Base-by-base conservation (phyloP, 2,888 invertebrate species). In the Yponomeuta plumbellus region DNA sequence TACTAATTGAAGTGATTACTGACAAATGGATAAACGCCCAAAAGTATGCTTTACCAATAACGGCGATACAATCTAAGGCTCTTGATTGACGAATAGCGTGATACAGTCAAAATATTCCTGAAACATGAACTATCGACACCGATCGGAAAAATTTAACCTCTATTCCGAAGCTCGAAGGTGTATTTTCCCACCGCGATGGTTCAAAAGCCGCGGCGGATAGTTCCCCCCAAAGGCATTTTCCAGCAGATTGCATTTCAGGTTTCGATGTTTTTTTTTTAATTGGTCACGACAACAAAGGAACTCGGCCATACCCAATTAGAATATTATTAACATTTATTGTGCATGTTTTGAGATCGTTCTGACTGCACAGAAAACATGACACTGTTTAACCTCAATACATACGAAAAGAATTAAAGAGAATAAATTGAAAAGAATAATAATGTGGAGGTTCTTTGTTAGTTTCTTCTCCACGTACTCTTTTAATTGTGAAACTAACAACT, bases 1-100 rank as follows among this genome's bases (percentile, higher is more conserved):
- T 17, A 52, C 1, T 52, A 52, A 52, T 52, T 52, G 44, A 17
- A 52, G 44, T 17, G 44, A 52, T 52, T 52, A 52, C 44, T 17
- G 17, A 52, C 17, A 52, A 52, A 52, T 17, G 44, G 17, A 52
- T 34, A 34, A 5, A 34, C 34, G 34, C 8, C 34, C 34, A 34
- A 34, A 34, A 34, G 34, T 34, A 10, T 34, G 34, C 34, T 34
- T 57, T 21, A 57, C n/a, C 57, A 57, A 57, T 57, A 20, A 57
- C 20, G n/a, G 22, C 59, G 59, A 59, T 59, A 59, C 23, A 22
- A 59, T 59, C 59, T 59, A 23, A 59, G 59, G 44, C 44, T 52
- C 21, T 59, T 59, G 59, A 59, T 59, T 59, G 59, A 21, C 59
- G 21, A 59, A 59, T 59, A 59, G 59, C 59, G 59, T 59, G 59